A percentile compares a stretch with the other conserved stretches of the same genome.
Evolutionary conservation across 35 echinoderm and acorn worm species (phyloP).

Genomic region (Apostichopus parvimensis): DNA sequence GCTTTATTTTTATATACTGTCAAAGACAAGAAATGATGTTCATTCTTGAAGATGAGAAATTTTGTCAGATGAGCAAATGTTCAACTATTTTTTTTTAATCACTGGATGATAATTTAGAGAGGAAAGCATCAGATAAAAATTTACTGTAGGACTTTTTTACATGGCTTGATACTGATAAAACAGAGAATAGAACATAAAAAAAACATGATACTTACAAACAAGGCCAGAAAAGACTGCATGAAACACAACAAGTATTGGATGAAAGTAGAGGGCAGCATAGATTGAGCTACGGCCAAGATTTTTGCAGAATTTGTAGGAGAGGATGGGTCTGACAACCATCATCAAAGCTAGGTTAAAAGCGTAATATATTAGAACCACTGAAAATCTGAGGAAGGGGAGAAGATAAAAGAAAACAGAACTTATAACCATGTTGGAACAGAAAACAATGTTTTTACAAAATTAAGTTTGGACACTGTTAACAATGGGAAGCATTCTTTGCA

Average conservation of each 20-base stretch:
- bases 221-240: slow-evolving; percentile 93
- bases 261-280: slow-evolving; percentile 98
- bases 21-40: too few species aligned
- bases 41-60: too few species aligned
- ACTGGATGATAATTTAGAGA: too few species aligned
- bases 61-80: too few species aligned
- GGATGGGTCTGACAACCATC: slow-evolving; percentile 86
- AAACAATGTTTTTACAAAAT: too few species aligned
- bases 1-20: too few species aligned
- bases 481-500: background rate
- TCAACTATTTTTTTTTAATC: too few species aligned
- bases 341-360: slow-evolving; percentile 79
- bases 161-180: too few species aligned
- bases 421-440: background rate
- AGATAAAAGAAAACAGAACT: background rate
- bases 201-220: slow-evolving; percentile 77
- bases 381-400: slow-evolving; percentile 70
- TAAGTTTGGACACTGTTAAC: too few species aligned
- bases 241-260: slow-evolving; percentile 79
- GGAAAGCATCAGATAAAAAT: too few species aligned
- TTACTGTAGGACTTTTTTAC: too few species aligned
- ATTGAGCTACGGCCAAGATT: slow-evolving; percentile 87
- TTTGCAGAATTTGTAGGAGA: slow-evolving; percentile 85
- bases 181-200: background rate
- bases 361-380: slow-evolving; percentile 82